Percentiles rank a stretch among this genome's conserved stretches.
These are phyloP conservation scores for Brachypteracias leptosomus DNA, from an alignment of 2,113 vertebrate species.

Conservation along the genomic window DNA sequence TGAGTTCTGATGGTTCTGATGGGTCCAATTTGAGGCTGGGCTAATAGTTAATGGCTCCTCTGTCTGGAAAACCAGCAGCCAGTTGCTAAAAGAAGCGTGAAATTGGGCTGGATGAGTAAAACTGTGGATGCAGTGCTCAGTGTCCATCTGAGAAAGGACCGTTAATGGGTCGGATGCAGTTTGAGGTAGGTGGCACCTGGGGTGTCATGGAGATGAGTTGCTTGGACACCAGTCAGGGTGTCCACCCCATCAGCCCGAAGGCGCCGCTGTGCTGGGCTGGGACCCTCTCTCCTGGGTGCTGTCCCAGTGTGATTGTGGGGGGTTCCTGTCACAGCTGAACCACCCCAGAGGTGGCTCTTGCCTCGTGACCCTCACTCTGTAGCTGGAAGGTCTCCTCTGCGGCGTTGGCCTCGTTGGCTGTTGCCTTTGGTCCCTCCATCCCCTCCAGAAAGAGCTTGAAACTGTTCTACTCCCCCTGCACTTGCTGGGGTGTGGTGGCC, in stretches of 20 bases:
- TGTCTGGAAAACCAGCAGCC: constrained; percentile 61
- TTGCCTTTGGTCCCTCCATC: neutral
- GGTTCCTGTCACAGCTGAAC: neutral
- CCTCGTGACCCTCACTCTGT: neutral
- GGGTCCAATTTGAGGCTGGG: constrained; percentile 51
- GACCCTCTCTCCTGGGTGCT: neutral
- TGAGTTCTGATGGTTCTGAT: no score
- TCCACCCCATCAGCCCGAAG: neutral
- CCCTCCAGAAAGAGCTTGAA: neutral
- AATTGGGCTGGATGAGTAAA: constrained; percentile 53
- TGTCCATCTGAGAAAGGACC: constrained; percentile 49
- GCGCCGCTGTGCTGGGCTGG: neutral
- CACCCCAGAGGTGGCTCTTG: neutral
- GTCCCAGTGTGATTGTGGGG: neutral
- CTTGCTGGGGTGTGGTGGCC: neutral
- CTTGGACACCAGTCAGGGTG: neutral
- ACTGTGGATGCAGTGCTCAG: constrained; percentile 46
- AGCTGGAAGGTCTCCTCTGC: neutral
- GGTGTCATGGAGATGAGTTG: constrained; percentile 23
- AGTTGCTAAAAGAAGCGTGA: constrained; percentile 47
- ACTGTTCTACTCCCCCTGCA: neutral
- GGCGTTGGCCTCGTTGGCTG: neutral
- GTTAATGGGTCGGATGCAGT: neutral
- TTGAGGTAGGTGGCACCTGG: constrained; percentile 61
- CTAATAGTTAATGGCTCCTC: constrained; percentile 37